Evolutionary conservation across 92 coral and sea anemone species (phyloP).

Genomic region (Parazoanthus atlanticus): DNA sequence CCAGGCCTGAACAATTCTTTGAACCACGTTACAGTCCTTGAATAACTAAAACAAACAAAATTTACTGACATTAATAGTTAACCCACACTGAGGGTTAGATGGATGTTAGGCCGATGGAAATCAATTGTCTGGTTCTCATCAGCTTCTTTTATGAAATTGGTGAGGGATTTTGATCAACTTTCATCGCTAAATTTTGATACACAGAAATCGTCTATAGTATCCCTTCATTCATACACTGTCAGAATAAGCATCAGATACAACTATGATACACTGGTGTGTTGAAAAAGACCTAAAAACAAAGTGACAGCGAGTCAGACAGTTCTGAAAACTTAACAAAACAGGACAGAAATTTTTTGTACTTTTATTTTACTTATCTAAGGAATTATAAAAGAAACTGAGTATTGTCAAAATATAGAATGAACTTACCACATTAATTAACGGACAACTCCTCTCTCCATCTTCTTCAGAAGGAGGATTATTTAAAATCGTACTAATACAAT

Average conservation of each 20-base stretch:
- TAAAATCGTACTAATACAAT: constrained; percentile 82
- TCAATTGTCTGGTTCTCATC: no score
- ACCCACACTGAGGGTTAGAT: background rate
- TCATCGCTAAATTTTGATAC: no score
- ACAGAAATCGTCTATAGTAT: no score
- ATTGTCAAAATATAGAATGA: background rate
- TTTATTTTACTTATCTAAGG: background rate
- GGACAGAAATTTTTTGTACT: no score
- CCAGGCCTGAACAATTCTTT: constrained; percentile 87
- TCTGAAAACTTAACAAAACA: no score
- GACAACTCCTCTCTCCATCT: constrained; percentile 81
- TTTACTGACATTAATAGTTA: background rate
- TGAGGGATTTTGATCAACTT: no score
- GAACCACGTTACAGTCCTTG: constrained; percentile 84
- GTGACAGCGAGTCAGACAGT: no score
- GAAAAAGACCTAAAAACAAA: no score
- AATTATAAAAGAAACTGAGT: background rate
- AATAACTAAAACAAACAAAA: constrained; percentile 64
- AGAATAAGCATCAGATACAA: no score
- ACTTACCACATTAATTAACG: constrained; percentile 90
- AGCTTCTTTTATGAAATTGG: no score
- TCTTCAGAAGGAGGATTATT: constrained; percentile 93
- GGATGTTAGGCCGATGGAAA: background rate
- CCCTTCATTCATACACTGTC: no score
- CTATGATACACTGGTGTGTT: no score